A percentile compares a stretch with the other conserved stretches of the same genome.
These are phyloP conservation scores for Rhinatrema bivittatum DNA, from an alignment of 2,797 vertebrate genomes.

Conservation along the genomic window DNA sequence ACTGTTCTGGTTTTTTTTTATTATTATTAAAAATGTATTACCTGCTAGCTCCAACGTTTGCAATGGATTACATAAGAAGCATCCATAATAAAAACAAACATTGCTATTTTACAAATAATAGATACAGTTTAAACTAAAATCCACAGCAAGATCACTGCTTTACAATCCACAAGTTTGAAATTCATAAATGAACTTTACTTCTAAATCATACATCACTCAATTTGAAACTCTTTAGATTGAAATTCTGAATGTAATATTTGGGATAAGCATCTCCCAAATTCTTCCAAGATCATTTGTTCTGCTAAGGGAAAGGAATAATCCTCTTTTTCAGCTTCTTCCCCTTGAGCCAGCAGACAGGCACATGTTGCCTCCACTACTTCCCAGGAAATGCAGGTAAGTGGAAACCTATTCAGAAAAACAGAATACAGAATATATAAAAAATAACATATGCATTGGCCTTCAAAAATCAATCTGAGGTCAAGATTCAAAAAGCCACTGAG, in stretches of 20 bases:
- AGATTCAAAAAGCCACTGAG: too few species aligned
- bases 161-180: too few species aligned
- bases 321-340: slow-evolving; percentile 60
- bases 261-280: slow-evolving; percentile 67
- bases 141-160: too few species aligned
- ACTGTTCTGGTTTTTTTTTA: too few species aligned
- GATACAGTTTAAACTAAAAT: too few species aligned
- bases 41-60: too few species aligned
- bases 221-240: slow-evolving; percentile 23
- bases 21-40: too few species aligned
- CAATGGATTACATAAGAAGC: too few species aligned
- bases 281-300: slow-evolving; percentile 65
- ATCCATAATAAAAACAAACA: too few species aligned
- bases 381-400: slow-evolving; percentile 47
- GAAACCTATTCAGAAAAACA: slow-evolving; percentile 34
- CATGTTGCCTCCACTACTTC: slow-evolving; percentile 64
- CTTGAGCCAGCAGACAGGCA: slow-evolving; percentile 59
- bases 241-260: slow-evolving; percentile 51
- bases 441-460: neutral
- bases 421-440: too few species aligned
- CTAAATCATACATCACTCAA: slow-evolving; percentile 7
- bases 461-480: neutral
- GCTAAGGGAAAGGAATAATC: slow-evolving; percentile 32
- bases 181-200: too few species aligned
- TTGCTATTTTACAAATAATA: too few species aligned